Evolutionary conservation across 2,113 vertebrate species (phyloP).

Genomic region (Brachionichthys hirsutus): DNA sequence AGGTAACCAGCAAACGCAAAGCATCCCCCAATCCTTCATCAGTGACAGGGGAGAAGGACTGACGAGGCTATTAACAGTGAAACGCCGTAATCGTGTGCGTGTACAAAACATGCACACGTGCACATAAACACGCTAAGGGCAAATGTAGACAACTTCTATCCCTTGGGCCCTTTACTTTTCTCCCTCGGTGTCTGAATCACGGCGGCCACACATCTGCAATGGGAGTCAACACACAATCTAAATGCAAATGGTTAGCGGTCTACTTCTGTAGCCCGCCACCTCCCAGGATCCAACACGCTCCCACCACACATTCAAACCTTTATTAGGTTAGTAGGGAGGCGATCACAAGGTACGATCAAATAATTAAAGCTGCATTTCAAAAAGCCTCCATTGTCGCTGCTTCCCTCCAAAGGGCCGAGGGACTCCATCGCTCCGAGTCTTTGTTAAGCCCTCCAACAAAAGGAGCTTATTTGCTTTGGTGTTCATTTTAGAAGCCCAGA

Average conservation of each 20-base stretch:
- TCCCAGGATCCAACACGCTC: conserved; percentile 24
- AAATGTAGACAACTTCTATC: conserved; percentile 18
- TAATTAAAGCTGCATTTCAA: conserved; percentile 51
- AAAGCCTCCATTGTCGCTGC: background rate
- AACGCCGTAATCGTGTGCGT: conserved; percentile 25
- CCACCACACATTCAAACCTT: conserved; percentile 27
- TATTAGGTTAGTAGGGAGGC: conserved; percentile 39
- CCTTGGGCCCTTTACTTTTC: conserved; percentile 5
- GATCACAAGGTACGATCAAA: conserved; percentile 53
- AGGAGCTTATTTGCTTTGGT: background rate
- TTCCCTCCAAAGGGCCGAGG: conserved; percentile 18
- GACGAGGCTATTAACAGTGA: conserved; percentile 42
- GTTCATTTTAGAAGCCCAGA: background rate
- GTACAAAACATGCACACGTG: conserved; percentile 11
- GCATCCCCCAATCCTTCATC: conserved; percentile 50
- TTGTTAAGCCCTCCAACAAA: background rate
- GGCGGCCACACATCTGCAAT: conserved; percentile 23
- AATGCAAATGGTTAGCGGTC: conserved; percentile 70
- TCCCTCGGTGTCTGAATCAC: conserved; percentile 18
- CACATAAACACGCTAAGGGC: conserved; percentile 9
- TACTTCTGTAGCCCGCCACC: conserved; percentile 35
- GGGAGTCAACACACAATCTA: conserved; percentile 64
- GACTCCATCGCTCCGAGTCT: conserved; percentile 6
- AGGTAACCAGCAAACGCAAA: conserved; percentile 58
- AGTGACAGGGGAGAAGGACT: conserved; percentile 17